Evolutionary conservation across 2,113 vertebrate genomes (phyloP), one percentile per base, ranked within the genome.

Genomic region (Pseudolaguvia tuberculata): DNA sequence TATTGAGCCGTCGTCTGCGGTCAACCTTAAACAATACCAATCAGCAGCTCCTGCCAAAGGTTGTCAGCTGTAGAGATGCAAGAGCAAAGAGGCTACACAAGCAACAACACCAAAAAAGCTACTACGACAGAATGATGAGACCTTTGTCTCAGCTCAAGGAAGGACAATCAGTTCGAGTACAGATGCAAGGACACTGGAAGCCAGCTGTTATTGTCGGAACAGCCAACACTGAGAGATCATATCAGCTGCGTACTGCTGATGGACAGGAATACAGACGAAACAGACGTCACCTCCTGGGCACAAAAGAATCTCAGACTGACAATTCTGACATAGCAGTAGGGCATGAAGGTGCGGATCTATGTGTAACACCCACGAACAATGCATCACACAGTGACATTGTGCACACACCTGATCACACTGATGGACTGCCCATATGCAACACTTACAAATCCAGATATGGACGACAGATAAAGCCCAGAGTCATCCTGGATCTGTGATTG

Each of bases 161-260:
- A n/a, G n/a, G n/a, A n/a, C n/a, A n/a, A 79, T 25, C 42, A 53
- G 0, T 42, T 56, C 4, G 70, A 51, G 6, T 70, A 12, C 73
- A 79, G 14, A 79, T 73, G 68, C 62, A 53, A 27, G 76, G 81
- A 12, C 15, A n/a, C 29, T 79, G 58, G 52, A 80, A n/a, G n/a
- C n/a, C n/a, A n/a, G n/a, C n/a, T n/a, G n/a, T n/a, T n/a, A n/a
- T n/a, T n/a, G n/a, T n/a, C n/a, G n/a, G n/a, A n/a, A n/a, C n/a
- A n/a, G n/a, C n/a, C n/a, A n/a, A n/a, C n/a, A n/a, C n/a, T n/a
- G n/a, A n/a, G n/a, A n/a, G n/a, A n/a, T n/a, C n/a, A n/a, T n/a
- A n/a, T n/a, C n/a, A n/a, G n/a, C n/a, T 72, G n/a, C 20, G 31
- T 31, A 76, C 75, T 17, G 21, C 61, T 35, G 78, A 78, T 29